Evolutionary conservation across 2,888 invertebrate genomes (phyloP), one percentile per base, ranked within the genome.

Genomic region (Lochmaea crataegi): DNA sequence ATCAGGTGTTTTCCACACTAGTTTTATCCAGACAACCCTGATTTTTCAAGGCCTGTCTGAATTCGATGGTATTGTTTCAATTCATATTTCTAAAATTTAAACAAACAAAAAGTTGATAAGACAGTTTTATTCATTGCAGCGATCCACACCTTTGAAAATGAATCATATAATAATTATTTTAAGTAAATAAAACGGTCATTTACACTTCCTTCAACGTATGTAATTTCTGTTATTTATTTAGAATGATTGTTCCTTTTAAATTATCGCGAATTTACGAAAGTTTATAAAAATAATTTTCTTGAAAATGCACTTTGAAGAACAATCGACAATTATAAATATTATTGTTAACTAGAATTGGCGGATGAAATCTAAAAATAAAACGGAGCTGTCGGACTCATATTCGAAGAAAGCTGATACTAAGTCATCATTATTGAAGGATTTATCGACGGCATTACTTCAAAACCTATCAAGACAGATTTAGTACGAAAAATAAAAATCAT

Each of bases 101-200:
- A 48, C n/a, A 48, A 48, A 48, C n/a, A 7, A n/a, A 14, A 45
- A n/a, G 12, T 51, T 16, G 67, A 56, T 66, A 22, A 45, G 22
- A 22, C 41, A 16, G 16, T 6, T 22, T 32, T 45, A 22, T 18
- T n/a, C 10, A 53, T 18, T 53, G 10, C n/a, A 53, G 2, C 2
- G 16, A 53, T 53, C 53, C 53, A 53, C 53, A 53, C 53, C 53
- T 53, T 18, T 16, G 10, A 1, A 10, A 18, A 53, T 53, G 53
- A 53, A 2, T 53, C 53, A 53, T 16, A 16, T 18, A 38, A 38
- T 38, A 38, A 38, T 38, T 7, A 51, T 18, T 53, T 16, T 53
- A 53, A 53, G 10, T 53, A 53, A 53, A 53, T 53, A 53, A 53
- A 9, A 18, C 16, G 16, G 16, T 53, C 10, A 53, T 48, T 48